Percentiles rank a stretch among this genome's conserved stretches.
Conservation (phyloP, 2,797 vertebrate species). For the Characodon lateralis region DNA sequence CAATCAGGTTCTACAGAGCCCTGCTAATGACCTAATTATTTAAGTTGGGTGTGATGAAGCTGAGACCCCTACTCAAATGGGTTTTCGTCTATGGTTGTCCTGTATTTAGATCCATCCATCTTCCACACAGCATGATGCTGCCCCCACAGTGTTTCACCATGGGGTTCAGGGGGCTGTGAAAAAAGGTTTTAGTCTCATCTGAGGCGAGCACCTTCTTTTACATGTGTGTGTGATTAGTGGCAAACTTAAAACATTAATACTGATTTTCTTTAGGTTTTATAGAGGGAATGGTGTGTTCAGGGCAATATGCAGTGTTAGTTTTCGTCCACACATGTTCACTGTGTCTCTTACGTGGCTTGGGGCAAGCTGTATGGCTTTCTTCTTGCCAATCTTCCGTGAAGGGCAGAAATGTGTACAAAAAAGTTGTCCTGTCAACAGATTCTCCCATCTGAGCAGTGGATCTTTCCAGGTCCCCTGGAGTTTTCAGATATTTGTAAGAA, state of each 20-base stretch:
- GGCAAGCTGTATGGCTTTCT: background rate
- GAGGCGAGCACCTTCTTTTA: background rate
- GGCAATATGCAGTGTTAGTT: background rate
- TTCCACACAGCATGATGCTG: too few relatives aligned
- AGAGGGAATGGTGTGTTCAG: too few relatives aligned
- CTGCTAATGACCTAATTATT: background rate
- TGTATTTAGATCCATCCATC: background rate
- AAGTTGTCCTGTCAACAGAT: background rate
- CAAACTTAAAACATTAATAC: background rate
- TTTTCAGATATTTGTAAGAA: too few relatives aligned
- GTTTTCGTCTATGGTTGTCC: background rate
- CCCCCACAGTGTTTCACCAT: background rate
- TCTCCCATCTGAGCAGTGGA: background rate
- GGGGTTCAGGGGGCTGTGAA: background rate
- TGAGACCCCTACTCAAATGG: background rate
- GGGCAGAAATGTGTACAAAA: background rate
- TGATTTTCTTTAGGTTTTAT: background rate
- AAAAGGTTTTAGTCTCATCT: background rate
- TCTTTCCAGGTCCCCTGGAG: background rate
- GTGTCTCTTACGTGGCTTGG: background rate
- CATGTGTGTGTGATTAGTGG: background rate
- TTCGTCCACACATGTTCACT: background rate
- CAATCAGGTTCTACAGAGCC: background rate
- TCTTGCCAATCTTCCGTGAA: background rate
- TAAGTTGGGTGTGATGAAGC: background rate